phyloP scores from a whole-genome alignment of 2,113 vertebrate species.

The Lichenostomus cassidix region DNA sequence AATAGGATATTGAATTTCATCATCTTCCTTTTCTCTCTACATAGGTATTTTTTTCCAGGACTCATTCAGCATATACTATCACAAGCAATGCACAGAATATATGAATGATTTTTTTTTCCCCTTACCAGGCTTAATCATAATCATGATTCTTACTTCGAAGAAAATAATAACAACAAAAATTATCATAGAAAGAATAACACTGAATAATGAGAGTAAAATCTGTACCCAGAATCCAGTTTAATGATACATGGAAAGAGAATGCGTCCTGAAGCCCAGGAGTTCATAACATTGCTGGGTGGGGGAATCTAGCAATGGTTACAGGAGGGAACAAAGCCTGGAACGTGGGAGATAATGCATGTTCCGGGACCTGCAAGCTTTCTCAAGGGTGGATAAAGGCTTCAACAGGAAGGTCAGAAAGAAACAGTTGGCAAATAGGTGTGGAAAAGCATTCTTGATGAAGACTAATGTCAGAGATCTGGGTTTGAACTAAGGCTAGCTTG shows the following conservation, averaged over 20 bases:
- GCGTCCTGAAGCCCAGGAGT: background rate
- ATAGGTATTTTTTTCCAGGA: background rate
- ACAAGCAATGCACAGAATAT: background rate
- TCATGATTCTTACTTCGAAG: background rate
- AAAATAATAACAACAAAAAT: background rate
- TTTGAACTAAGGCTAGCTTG: background rate
- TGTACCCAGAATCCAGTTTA: background rate
- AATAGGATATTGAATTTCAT: background rate
- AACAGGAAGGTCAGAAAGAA: slow-evolving; percentile 44
- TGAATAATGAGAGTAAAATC: background rate
- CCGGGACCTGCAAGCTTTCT: background rate
- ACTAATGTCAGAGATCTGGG: background rate
- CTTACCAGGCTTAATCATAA: background rate
- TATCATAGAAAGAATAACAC: background rate
- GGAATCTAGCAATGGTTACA: background rate
- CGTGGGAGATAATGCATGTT: background rate
- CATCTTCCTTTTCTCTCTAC: background rate
- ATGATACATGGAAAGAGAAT: background rate
- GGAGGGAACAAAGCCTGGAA: background rate
- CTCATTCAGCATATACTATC: background rate
- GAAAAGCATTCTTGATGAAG: background rate
- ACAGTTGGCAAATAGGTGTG: background rate
- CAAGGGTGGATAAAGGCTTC: background rate
- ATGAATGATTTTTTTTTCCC: background rate
- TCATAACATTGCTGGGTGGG: slow-evolving; percentile 14